These are phyloP conservation scores for human DNA, from an alignment of 2,113 vertebrate species.

Conservation along the genomic window GRCh38 chr16:55987501-55988000, in stretches of 20 bases:
- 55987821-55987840: not conserved
- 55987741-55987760: not conserved
- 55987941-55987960: not conserved
- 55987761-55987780: not conserved
- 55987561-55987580: not conserved
- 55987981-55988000: not conserved
- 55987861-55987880: not conserved
- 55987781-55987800: not conserved
- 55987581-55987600: not conserved
- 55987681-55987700: not conserved
- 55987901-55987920: not conserved
- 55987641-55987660: not conserved
- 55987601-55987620: not conserved
- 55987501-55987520: not conserved
- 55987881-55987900: not conserved
- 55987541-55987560: not conserved
- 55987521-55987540: not conserved
- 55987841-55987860: not conserved
- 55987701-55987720: not conserved
- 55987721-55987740: not conserved
- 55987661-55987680: not conserved
- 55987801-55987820: not conserved
- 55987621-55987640: not conserved
- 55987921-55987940: not conserved
- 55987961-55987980: not conserved